Conservation (phyloP, 1,140 invertebrate species). For the Drosophila pectinifera region DNA sequence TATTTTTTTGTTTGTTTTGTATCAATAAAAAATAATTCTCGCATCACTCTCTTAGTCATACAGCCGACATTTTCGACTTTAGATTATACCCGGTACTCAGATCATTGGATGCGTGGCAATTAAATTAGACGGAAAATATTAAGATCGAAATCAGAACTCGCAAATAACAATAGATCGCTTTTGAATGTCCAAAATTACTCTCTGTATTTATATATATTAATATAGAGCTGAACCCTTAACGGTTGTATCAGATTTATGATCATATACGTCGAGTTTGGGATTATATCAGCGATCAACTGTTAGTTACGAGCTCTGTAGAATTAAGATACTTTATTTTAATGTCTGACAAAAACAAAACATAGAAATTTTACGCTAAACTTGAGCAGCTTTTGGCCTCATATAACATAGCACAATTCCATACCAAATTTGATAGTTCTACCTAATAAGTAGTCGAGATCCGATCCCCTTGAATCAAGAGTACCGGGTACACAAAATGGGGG, state of each 20-base stretch:
- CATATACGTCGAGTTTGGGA: no score
- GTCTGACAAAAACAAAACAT: neutral
- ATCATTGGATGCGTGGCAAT: neutral
- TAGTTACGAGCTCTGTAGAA: neutral
- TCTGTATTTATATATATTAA: no score
- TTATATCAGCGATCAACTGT: no score
- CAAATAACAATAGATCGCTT: no score
- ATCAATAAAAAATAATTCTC: slow-evolving; percentile 51
- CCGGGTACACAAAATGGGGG: slow-evolving; percentile 5
- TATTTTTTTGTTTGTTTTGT: slow-evolving; percentile 29
- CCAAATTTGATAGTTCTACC: slow-evolving; percentile 20
- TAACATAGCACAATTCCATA: slow-evolving; percentile 9
- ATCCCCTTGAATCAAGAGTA: slow-evolving; percentile 15
- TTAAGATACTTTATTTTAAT: neutral
- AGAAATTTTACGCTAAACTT: neutral
- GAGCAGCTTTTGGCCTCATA: neutral
- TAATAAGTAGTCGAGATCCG: slow-evolving; percentile 2
- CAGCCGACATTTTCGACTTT: slow-evolving; percentile 2
- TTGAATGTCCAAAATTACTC: no score
- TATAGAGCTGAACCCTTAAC: no score
- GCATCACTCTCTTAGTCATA: slow-evolving; percentile 36
- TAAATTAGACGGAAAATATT: slow-evolving; percentile 6
- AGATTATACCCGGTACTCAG: slow-evolving; percentile 8
- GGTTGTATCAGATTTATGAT: no score
- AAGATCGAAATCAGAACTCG: no score